Conservation (phyloP, 92 coral and sea anemone genomes). For the Palythoa grandis region DNA sequence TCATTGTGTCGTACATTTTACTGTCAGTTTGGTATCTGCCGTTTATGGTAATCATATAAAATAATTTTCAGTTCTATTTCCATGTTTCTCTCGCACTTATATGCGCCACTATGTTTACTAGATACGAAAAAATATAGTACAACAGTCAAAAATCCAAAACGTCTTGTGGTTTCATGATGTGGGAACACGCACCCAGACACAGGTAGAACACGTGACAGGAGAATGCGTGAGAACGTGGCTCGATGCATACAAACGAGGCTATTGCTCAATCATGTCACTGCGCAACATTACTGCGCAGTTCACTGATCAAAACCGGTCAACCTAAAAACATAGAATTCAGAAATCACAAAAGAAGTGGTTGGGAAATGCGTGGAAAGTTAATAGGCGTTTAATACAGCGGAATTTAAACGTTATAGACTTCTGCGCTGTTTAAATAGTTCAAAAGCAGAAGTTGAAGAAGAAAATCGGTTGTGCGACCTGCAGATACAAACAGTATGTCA, state of each 20-base stretch:
- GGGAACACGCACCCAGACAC: neutral
- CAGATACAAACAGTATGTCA: conserved; percentile 52
- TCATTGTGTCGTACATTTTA: too few relatives aligned
- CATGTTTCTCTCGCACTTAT: too few relatives aligned
- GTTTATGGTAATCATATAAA: too few relatives aligned
- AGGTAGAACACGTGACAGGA: conserved; percentile 8
- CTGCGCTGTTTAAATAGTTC: neutral
- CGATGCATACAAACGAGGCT: conserved; percentile 29
- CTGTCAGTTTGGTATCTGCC: too few relatives aligned
- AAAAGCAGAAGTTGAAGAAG: neutral
- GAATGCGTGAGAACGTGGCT: conserved; percentile 41
- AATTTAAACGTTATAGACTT: neutral
- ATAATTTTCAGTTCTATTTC: too few relatives aligned
- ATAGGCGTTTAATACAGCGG: neutral
- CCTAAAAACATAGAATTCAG: neutral
- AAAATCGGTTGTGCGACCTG: neutral
- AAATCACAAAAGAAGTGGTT: neutral
- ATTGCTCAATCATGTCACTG: conserved; percentile 19
- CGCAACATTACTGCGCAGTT: conserved; percentile 38
- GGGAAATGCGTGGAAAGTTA: neutral
- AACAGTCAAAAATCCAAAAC: too few relatives aligned
- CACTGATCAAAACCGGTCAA: neutral
- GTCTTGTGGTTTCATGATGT: neutral
- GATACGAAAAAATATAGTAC: too few relatives aligned
- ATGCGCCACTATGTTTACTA: too few relatives aligned